Evolutionary conservation across 1,140 invertebrate species (phyloP).

Genomic region (Cotesia chilonis): DNA sequence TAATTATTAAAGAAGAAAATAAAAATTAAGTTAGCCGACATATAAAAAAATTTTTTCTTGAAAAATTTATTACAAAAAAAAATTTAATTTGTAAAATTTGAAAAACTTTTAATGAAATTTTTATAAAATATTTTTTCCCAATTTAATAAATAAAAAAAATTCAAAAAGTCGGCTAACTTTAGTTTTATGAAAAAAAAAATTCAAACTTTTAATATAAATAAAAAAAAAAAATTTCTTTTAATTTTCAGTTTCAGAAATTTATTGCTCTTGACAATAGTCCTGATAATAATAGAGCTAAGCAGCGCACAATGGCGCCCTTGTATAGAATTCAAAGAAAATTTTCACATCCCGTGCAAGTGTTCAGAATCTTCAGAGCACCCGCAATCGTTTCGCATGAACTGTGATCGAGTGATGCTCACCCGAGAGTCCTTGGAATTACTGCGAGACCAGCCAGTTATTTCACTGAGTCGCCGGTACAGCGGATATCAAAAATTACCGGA

Average conservation of each 20-base stretch:
- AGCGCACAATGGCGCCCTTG: conserved; percentile 69
- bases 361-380: conserved; percentile 44
- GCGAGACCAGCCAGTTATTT: conserved; percentile 77
- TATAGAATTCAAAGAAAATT: conserved; percentile 71
- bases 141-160: too few relatives aligned
- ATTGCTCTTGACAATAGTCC: conserved; percentile 8
- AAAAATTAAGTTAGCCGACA: too few relatives aligned
- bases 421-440: conserved; percentile 78
- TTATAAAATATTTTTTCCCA: too few relatives aligned
- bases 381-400: conserved; percentile 74
- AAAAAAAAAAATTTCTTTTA: too few relatives aligned
- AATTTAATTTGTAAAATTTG: too few relatives aligned
- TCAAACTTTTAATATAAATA: not conserved
- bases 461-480: conserved; percentile 78
- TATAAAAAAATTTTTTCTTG: too few relatives aligned
- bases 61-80: too few relatives aligned
- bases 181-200: not conserved
- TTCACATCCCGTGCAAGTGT: conserved; percentile 72
- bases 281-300: conserved; percentile 11
- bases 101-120: too few relatives aligned
- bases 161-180: too few relatives aligned
- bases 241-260: conserved; percentile 13
- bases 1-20: too few relatives aligned
- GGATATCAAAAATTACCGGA: conserved; percentile 81
- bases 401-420: conserved; percentile 83